A percentile compares a stretch with the other conserved stretches of the same genome.
phyloP scores from a whole-genome alignment of 2,113 vertebrate genomes.

The Pelvicachromis taeniatus region DNA sequence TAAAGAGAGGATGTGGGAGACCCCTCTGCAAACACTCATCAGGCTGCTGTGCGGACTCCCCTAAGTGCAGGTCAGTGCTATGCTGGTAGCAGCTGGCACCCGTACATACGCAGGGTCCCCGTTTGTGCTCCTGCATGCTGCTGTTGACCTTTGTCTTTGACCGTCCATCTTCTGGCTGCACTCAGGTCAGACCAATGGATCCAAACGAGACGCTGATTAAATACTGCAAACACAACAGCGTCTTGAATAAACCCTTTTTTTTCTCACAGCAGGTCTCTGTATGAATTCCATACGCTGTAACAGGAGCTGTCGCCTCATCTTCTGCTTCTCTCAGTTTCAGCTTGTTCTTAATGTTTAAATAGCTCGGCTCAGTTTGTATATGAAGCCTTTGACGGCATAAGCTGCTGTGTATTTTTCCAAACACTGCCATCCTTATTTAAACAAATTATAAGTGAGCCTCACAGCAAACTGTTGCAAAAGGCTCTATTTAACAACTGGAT shows the following conservation, averaged over 20 bases:
- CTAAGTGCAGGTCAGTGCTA: neutral
- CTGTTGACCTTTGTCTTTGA: slow-evolving; percentile 1
- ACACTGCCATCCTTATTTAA: neutral
- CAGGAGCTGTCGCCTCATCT: neutral
- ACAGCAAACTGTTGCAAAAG: neutral
- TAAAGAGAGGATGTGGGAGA: slow-evolving; percentile 13
- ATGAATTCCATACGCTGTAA: neutral
- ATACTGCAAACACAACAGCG: neutral
- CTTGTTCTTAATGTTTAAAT: neutral
- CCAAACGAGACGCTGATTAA: neutral
- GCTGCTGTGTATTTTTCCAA: neutral
- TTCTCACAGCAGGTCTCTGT: neutral
- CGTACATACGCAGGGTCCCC: neutral
- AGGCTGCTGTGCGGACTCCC: neutral
- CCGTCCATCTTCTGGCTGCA: slow-evolving; percentile 9
- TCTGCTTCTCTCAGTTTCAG: neutral
- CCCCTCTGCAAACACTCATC: slow-evolving; percentile 12
- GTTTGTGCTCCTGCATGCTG: slow-evolving; percentile 1
- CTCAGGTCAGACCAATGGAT: slow-evolving; percentile 6
- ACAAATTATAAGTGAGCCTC: neutral
- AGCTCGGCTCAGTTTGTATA: neutral
- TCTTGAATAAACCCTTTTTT: neutral
- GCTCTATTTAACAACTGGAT: neutral
- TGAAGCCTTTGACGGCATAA: neutral
- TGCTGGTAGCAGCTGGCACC: slow-evolving; percentile 34